Evolutionary conservation across 2,797 vertebrate genomes (phyloP).

Genomic region (Parotocinclus haroldoi): DNA sequence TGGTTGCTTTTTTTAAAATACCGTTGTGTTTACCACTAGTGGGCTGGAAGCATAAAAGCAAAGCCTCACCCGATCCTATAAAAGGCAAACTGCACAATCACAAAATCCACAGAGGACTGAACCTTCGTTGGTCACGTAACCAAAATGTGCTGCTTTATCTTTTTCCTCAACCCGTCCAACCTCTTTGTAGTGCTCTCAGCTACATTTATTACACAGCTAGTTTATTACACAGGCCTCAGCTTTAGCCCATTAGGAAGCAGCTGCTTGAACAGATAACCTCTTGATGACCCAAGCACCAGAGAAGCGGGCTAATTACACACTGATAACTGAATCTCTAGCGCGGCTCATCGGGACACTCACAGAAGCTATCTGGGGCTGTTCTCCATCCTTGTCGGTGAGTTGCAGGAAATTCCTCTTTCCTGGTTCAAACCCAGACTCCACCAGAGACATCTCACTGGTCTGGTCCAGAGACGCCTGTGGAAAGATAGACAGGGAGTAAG

Average conservation of each 20-base stretch:
- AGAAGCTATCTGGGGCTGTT: slow-evolving; percentile 85
- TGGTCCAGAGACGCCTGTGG: slow-evolving; percentile 82
- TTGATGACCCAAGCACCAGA: not conserved
- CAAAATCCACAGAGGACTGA: no score
- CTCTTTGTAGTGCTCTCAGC: no score
- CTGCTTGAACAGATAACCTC: slow-evolving; percentile 22
- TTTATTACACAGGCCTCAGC: not conserved
- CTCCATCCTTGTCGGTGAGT: slow-evolving; percentile 92
- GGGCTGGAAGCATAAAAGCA: no score
- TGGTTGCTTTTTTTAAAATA: no score
- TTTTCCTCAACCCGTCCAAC: no score
- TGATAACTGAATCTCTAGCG: not conserved
- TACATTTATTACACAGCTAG: no score
- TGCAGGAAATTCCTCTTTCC: slow-evolving; percentile 95
- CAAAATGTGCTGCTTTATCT: no score
- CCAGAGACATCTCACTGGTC: slow-evolving; percentile 84
- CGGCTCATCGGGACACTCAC: slow-evolving; percentile 66
- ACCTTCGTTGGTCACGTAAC: no score
- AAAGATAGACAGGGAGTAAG: not conserved
- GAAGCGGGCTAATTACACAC: slow-evolving; percentile 7
- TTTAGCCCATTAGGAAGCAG: not conserved
- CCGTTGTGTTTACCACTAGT: no score
- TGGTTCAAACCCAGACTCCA: slow-evolving; percentile 89
- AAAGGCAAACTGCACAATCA: no score
- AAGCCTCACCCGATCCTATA: no score